phyloP scores from a whole-genome alignment of 2,888 invertebrate genomes.

The Nomada flava region DNA sequence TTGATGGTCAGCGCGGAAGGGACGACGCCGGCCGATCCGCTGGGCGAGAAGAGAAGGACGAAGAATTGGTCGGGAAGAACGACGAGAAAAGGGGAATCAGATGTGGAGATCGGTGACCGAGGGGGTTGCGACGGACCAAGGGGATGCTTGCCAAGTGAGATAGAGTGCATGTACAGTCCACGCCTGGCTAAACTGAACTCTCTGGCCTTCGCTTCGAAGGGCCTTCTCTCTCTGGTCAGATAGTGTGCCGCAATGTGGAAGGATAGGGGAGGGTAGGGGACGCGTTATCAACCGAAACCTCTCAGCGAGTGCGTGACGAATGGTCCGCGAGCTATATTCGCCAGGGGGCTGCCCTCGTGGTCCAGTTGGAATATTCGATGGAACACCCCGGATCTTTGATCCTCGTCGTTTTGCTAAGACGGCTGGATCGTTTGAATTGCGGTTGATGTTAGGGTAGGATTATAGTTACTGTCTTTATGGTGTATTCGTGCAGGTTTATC shows the following conservation, averaged over 20 bases:
- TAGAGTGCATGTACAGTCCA: conserved; percentile 72
- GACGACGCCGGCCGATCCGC: conserved; percentile 66
- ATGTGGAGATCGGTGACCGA: conserved; percentile 57
- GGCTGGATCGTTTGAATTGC: neutral
- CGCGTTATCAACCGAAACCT: conserved; percentile 82
- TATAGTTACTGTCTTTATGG: too few species aligned
- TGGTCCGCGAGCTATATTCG: conserved; percentile 80
- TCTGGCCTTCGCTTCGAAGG: conserved; percentile 50
- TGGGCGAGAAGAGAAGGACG: conserved; percentile 45
- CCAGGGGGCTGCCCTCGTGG: conserved; percentile 43
- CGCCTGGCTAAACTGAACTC: conserved; percentile 48
- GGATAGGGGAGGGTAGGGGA: conserved; percentile 48
- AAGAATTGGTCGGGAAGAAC: conserved; percentile 64
- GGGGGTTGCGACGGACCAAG: conserved; percentile 70
- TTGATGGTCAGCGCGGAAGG: conserved; percentile 83
- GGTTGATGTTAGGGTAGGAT: neutral
- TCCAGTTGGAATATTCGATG: conserved; percentile 77
- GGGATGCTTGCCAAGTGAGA: conserved; percentile 73
- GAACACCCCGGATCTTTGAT: conserved; percentile 37
- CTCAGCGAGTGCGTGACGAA: conserved; percentile 84
- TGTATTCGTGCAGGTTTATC: too few species aligned
- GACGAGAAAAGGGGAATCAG: conserved; percentile 70
- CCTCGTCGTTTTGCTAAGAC: conserved; percentile 10
- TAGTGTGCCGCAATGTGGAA: conserved; percentile 70
- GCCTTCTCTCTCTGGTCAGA: conserved; percentile 68